A percentile compares a stretch with the other conserved stretches of the same genome.
Conservation (phyloP, 1,140 invertebrate species). For the Teleopsis dalmanni region DNA sequence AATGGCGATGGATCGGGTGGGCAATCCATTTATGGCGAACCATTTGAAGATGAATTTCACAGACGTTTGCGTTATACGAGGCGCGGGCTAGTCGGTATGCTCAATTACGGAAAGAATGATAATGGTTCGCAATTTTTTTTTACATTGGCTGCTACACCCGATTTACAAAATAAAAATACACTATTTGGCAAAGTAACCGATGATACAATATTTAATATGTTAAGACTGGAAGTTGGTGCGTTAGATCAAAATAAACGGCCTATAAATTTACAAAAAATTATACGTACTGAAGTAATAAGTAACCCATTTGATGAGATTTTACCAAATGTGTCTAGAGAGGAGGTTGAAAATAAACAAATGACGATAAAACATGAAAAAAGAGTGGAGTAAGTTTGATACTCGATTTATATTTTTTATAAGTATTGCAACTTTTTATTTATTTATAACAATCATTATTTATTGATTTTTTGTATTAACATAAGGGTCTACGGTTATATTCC, state of each 20-base stretch:
- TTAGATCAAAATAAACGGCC: conserved; percentile 80
- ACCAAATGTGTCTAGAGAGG: conserved; percentile 52
- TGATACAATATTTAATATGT: conserved; percentile 92
- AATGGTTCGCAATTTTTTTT: conserved; percentile 99
- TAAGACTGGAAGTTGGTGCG: conserved; percentile 83
- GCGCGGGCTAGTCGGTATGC: conserved; percentile 75
- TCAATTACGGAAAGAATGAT: conserved; percentile 80
- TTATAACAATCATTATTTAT: too few relatives aligned
- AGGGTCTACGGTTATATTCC: conserved; percentile 9
- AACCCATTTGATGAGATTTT: conserved; percentile 94
- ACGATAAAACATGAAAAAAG: conserved; percentile 54
- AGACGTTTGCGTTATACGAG: conserved; percentile 84
- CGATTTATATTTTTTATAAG: too few relatives aligned
- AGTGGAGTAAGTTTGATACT: conserved; percentile 62
- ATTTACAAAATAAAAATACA: conserved; percentile 95
- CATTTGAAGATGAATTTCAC: conserved; percentile 98
- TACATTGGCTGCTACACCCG: conserved; percentile 81
- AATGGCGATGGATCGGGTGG: conserved; percentile 90
- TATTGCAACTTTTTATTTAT: too few relatives aligned
- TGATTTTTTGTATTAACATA: too few relatives aligned
- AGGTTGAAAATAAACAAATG: conserved; percentile 53
- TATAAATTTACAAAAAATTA: conserved; percentile 83
- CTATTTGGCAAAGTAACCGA: conserved; percentile 98
- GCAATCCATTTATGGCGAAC: conserved; percentile 87
- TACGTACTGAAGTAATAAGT: conserved; percentile 70